Evolutionary conservation across 2,797 vertebrate species (phyloP), one percentile per base, ranked within the genome.

Genomic region (Pantherophis vulpinus): DNA sequence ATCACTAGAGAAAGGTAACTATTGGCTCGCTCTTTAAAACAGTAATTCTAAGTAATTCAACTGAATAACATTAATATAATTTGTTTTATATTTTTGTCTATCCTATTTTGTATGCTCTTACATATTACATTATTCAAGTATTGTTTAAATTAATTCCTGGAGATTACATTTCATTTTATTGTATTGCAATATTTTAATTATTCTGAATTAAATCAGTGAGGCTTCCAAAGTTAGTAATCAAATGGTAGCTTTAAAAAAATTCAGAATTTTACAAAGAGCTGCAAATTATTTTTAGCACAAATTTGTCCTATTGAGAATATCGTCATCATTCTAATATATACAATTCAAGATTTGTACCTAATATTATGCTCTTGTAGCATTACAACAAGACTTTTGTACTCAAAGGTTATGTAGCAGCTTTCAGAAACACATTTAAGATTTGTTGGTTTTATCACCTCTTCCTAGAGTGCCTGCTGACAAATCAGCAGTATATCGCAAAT

Each of bases 391-490:
- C 14, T 94, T 61, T 94, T 94, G 94, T 63, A 74, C 0, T 92
- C 32, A 79, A 91, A 91, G 58, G 95, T 95, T 88, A 94, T 1
- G 92, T 29, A 6, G 20, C 91, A 94, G 95, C 96, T 96, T 96
- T 95, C 97, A 96, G 96, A 96, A 96, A 94, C 90, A 88, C 4
- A 94, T 96, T 97, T 96, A 94, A 95, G 95, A 95, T 95, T 95
- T 96, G 96, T 96, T 93, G 87, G 96, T 97, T 97, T 96, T 95
- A 97, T 96, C 96, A 94, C 95, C 93, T 95, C 93, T 95, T 95
- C 95, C 94, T 91, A 94, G 93, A 95, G 92, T 42, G 96, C 96
- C 97, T 96, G 97, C 97, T 97, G 97, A 97, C 96, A 97, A 95
- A 95, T 91, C 96, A 96, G 97, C 96, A 95, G 97, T 95, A 54